These are phyloP conservation scores for Bruchidius siliquastri DNA, from an alignment of 2,888 invertebrate species.

Conservation along the genomic window DNA sequence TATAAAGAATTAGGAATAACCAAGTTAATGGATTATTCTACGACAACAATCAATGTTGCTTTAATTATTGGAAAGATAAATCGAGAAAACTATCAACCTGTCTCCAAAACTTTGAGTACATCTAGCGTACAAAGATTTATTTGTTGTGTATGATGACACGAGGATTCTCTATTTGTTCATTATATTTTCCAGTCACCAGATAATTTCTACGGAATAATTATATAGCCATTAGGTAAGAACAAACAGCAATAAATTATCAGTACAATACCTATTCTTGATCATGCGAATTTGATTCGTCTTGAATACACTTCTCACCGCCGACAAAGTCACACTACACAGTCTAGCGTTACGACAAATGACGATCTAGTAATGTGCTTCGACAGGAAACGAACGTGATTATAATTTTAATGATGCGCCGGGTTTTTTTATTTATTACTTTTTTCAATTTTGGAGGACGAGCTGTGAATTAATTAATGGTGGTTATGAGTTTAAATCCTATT, in stretches of 20 bases:
- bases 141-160: too few species aligned
- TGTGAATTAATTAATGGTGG: background rate
- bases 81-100: too few species aligned
- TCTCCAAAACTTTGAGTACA: too few species aligned
- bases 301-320: background rate
- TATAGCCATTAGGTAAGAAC: background rate
- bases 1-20: too few species aligned
- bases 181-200: background rate
- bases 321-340: background rate
- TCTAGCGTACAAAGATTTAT: too few species aligned
- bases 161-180: background rate
- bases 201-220: background rate
- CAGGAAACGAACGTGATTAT: slow-evolving; percentile 20
- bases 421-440: slow-evolving; percentile 10
- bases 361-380: slow-evolving; percentile 6
- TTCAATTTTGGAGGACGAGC: background rate
- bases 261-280: background rate
- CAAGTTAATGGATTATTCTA: too few species aligned
- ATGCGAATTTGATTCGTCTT: background rate
- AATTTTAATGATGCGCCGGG: slow-evolving; percentile 12
- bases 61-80: too few species aligned
- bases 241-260: background rate
- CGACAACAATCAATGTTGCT: too few species aligned
- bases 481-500: background rate
- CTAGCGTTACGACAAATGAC: background rate